phyloP scores from a whole-genome alignment of 1,140 invertebrate species.

The Panonychus citri region DNA sequence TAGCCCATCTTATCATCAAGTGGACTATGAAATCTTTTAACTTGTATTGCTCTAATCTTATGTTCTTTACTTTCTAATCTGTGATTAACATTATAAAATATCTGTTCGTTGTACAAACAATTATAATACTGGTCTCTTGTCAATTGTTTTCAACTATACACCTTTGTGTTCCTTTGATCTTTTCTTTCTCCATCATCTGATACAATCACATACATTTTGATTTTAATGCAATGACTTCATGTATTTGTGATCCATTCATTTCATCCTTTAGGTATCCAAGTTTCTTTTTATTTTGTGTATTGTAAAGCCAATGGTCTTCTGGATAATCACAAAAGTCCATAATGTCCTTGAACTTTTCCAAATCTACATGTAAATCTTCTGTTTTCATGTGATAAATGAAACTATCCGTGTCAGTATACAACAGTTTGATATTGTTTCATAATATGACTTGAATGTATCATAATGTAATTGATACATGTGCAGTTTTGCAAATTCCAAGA shows the following conservation, averaged over 20 bases:
- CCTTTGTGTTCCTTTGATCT: too few species aligned
- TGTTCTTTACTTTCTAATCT: too few species aligned
- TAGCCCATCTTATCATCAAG: too few species aligned
- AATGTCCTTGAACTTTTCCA: slow-evolving; percentile 9
- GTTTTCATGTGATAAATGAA: slow-evolving; percentile 12
- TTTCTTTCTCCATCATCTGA: too few species aligned
- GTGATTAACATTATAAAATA: too few species aligned
- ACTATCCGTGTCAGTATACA: slow-evolving; percentile 12
- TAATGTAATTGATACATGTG: slow-evolving; percentile 20
- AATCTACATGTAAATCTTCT: slow-evolving; percentile 13
- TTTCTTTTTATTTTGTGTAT: slow-evolving; percentile 25
- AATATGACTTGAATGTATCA: slow-evolving; percentile 15
- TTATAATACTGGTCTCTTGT: too few species aligned
- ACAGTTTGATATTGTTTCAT: slow-evolving; percentile 10
- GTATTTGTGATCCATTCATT: slow-evolving; percentile 20
- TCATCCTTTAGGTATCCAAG: slow-evolving; percentile 29
- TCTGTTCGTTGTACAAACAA: too few species aligned
- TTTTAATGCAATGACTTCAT: slow-evolving; percentile 22
- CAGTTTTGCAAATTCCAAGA: slow-evolving; percentile 16
- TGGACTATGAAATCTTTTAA: too few species aligned
- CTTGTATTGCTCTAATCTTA: too few species aligned
- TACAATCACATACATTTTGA: too few species aligned
- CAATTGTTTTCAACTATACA: too few species aligned
- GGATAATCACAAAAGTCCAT: slow-evolving; percentile 15
- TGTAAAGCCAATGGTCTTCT: slow-evolving; percentile 9